These are phyloP conservation scores for Mesembrinibis cayennensis DNA, from an alignment of 2,113 vertebrate species.

Conservation along the genomic window DNA sequence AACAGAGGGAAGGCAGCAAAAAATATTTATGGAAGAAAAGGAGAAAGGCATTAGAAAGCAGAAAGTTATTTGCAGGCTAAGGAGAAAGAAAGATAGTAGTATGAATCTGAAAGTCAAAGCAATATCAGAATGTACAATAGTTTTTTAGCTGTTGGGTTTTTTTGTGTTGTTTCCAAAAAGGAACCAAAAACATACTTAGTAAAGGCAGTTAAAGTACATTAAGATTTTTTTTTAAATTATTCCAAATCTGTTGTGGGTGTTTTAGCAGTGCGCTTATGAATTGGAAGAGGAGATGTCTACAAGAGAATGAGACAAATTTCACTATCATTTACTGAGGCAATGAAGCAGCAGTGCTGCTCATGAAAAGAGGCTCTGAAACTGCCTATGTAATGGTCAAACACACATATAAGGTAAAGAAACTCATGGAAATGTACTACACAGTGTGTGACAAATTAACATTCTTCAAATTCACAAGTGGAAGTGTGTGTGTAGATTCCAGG, in stretches of 20 bases:
- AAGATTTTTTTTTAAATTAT: not conserved
- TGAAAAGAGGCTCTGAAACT: not conserved
- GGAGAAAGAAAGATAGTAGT: not conserved
- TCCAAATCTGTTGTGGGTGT: not conserved
- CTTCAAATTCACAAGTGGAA: not conserved
- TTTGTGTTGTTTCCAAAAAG: not conserved
- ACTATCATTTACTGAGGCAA: not conserved
- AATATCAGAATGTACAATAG: not conserved
- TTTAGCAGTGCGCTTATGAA: not conserved
- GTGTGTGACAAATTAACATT: not conserved
- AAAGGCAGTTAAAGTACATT: not conserved
- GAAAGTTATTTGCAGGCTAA: not conserved
- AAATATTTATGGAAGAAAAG: not conserved
- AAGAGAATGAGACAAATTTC: not conserved
- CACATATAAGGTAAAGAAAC: not conserved
- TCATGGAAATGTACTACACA: not conserved
- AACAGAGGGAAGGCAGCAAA: not conserved
- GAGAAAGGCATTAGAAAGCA: not conserved
- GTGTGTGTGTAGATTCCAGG: not conserved
- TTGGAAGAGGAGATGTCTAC: not conserved
- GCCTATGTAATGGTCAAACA: not conserved
- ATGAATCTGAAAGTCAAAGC: not conserved
- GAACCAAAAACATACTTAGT: not conserved
- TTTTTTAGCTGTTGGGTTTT: not conserved
- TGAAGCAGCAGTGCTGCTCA: not conserved